A percentile compares a stretch with the other conserved stretches of the same genome.
Conservation (phyloP, 2,113 vertebrate species). For the Burhinus bistriatus region DNA sequence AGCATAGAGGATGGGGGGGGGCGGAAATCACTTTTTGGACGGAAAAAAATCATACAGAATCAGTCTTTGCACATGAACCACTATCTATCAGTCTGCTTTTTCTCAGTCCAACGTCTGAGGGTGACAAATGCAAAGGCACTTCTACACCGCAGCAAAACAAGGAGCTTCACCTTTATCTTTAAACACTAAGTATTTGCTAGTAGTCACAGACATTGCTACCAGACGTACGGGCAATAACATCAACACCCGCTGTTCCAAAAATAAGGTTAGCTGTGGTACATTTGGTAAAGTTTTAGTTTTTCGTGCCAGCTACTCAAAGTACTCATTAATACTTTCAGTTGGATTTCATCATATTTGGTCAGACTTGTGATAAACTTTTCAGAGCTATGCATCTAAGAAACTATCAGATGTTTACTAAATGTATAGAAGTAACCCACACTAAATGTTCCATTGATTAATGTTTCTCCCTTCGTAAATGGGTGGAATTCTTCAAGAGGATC, state of each 20-base stretch:
- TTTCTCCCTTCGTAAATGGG: neutral
- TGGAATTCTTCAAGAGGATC: neutral
- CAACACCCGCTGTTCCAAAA: neutral
- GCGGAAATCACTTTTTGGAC: neutral
- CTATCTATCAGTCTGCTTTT: neutral
- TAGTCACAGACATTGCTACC: neutral
- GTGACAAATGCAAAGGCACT: neutral
- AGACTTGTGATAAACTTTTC: neutral
- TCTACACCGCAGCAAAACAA: neutral
- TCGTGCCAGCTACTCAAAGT: neutral
- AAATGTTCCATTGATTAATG: neutral
- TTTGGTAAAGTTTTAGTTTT: neutral
- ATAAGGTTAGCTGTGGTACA: neutral
- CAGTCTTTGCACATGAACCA: neutral
- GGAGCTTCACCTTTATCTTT: slow-evolving; percentile 12
- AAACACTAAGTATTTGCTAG: neutral
- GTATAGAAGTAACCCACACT: neutral
- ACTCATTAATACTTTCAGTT: neutral
- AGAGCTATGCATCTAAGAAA: neutral
- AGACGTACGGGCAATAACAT: fast-evolving
- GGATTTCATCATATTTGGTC: neutral
- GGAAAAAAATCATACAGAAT: neutral
- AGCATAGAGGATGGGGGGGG: neutral
- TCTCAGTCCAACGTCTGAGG: neutral
- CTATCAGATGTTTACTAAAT: neutral